phyloP scores from a whole-genome alignment of 2,888 invertebrate genomes.

The Pterobdella sp. region DNA sequence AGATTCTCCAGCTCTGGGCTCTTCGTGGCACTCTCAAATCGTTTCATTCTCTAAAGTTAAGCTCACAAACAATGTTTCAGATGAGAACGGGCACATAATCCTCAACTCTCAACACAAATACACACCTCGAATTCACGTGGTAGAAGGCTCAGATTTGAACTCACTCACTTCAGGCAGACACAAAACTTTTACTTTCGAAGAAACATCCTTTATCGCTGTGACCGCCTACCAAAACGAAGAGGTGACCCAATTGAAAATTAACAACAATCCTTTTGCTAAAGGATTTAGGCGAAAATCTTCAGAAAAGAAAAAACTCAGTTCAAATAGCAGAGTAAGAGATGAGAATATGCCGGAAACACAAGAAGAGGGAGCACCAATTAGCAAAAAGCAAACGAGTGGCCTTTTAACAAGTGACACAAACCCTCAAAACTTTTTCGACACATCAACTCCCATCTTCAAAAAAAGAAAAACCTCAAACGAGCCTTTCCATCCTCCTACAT shows the following conservation, averaged over 20 bases:
- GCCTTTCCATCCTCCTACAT: neutral
- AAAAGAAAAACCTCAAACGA: neutral
- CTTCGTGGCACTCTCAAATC: constrained; percentile 75
- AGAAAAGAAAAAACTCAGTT: neutral
- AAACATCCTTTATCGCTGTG: constrained; percentile 24
- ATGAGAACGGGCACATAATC: constrained; percentile 62
- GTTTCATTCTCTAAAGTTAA: constrained; percentile 75
- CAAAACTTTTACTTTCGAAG: constrained; percentile 8
- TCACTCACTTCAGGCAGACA: neutral
- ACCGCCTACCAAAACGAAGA: constrained; percentile 24
- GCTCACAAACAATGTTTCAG: constrained; percentile 75
- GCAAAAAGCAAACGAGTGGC: too few species aligned
- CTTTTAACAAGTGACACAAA: neutral
- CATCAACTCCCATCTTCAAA: neutral
- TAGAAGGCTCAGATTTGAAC: constrained; percentile 12
- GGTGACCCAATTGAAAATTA: constrained; percentile 19
- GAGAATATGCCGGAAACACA: too few species aligned
- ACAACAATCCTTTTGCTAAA: constrained; percentile 25
- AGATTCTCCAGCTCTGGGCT: constrained; percentile 75
- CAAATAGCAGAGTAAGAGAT: too few species aligned
- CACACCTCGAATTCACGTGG: constrained; percentile 19
- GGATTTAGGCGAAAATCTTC: constrained; percentile 5
- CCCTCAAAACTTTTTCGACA: neutral
- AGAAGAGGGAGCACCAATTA: too few species aligned
- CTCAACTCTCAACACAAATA: constrained; percentile 23